phyloP scores from a whole-genome alignment of 1,140 invertebrate genomes.

The Cherax destructor region DNA sequence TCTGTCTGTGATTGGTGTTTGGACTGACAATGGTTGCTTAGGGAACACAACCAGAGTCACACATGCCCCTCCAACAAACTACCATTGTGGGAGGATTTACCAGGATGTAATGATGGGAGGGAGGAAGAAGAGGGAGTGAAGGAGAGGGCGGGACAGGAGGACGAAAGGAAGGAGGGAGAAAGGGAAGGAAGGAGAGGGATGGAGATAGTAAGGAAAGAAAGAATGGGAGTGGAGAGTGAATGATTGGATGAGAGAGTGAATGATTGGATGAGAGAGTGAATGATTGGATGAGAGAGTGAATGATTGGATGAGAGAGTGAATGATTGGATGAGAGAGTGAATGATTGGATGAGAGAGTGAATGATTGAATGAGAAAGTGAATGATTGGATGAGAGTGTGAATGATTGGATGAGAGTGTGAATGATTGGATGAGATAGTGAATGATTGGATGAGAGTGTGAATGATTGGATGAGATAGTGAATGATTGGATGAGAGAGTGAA shows the following conservation, averaged over 20 bases:
- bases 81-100: neutral
- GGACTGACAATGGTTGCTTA: conserved; percentile 29
- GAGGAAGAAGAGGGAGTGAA: too few relatives aligned
- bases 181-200: neutral
- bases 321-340: too few relatives aligned
- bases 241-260: too few relatives aligned
- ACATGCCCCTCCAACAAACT: neutral
- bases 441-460: too few relatives aligned
- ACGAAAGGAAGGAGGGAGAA: too few relatives aligned
- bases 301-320: neutral
- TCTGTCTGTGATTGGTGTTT: conserved; percentile 54
- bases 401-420: neutral
- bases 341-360: too few relatives aligned
- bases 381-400: too few relatives aligned
- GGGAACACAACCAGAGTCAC: neutral
- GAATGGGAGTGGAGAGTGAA: neutral
- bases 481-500: too few relatives aligned
- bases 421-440: too few relatives aligned
- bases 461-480: too few relatives aligned
- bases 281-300: neutral
- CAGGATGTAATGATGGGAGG: neutral
- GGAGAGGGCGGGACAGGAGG: too few relatives aligned
- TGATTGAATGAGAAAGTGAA: neutral
- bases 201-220: neutral
- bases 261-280: too few relatives aligned